A percentile compares a stretch with the other conserved stretches of the same genome.
Evolutionary conservation across 2,113 vertebrate genomes (phyloP).

Genomic region (Micronycteris hirsuta): DNA sequence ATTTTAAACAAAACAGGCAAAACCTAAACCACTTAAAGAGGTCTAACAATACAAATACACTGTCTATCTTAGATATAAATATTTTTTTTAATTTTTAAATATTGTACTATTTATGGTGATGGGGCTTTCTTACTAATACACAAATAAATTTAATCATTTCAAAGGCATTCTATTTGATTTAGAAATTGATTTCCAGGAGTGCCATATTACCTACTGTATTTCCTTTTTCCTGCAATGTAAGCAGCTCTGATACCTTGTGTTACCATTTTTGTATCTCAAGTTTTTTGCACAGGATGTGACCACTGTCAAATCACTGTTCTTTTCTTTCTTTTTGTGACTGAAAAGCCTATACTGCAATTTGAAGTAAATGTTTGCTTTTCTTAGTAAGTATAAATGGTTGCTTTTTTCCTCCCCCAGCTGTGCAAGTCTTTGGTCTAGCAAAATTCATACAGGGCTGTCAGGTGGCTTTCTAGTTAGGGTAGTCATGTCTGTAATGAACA

Average conservation of each 20-base stretch:
- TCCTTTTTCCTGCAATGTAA: constrained; percentile 78
- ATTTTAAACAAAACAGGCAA: constrained; percentile 65
- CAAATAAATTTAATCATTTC: constrained; percentile 75
- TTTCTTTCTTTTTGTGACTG: constrained; percentile 84
- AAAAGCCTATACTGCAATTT: constrained; percentile 84
- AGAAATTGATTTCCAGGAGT: constrained; percentile 77
- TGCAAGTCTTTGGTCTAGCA: constrained; percentile 20
- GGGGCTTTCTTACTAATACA: constrained; percentile 85
- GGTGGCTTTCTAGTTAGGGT: constrained; percentile 13
- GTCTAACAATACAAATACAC: constrained; percentile 78
- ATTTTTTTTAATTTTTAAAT: constrained; percentile 83
- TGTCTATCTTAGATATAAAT: constrained; percentile 78
- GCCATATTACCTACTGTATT: constrained; percentile 83
- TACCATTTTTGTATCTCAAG: constrained; percentile 76
- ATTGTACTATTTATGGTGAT: constrained; percentile 84
- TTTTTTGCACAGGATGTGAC: constrained; percentile 83
- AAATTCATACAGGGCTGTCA: constrained; percentile 16
- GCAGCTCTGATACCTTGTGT: constrained; percentile 78
- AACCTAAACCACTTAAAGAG: constrained; percentile 78
- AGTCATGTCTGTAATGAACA: background rate
- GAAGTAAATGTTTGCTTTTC: constrained; percentile 88
- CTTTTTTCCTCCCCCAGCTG: constrained; percentile 27
- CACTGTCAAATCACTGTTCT: constrained; percentile 82
- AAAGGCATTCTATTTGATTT: constrained; percentile 80
- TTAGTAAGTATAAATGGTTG: constrained; percentile 72